Conservation (phyloP, 2,797 vertebrate genomes). For the Echiichthys vipera region DNA sequence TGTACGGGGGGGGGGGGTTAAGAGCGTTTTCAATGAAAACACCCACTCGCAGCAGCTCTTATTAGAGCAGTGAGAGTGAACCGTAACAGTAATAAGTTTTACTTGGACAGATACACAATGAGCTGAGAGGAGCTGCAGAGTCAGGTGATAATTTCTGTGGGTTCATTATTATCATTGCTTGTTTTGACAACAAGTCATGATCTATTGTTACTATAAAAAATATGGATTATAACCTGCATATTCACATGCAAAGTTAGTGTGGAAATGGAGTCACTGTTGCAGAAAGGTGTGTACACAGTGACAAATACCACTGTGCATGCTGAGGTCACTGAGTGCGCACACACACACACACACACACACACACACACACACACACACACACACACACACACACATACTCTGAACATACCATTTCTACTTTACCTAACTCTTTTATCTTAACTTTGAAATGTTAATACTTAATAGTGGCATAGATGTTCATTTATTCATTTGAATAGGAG, state of each 20-base stretch:
- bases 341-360: neutral
- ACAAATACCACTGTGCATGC: neutral
- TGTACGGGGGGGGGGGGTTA: no score
- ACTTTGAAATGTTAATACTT: neutral
- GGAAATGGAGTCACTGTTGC: neutral
- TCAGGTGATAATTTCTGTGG: neutral
- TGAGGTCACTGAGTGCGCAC: neutral
- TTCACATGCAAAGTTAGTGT: neutral
- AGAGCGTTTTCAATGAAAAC: neutral
- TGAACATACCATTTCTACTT: neutral
- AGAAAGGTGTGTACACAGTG: neutral
- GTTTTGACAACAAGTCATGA: neutral
- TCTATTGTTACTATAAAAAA: neutral
- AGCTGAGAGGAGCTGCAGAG: neutral
- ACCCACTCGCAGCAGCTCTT: neutral
- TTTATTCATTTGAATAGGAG: neutral
- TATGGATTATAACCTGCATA: no score
- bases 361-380: no score
- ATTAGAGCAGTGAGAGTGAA: neutral
- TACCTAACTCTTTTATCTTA: neutral
- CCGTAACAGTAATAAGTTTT: neutral
- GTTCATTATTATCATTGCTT: neutral
- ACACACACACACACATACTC: no score
- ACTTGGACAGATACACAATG: neutral
- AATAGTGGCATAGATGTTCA: neutral